A percentile compares a stretch with the other conserved stretches of the same genome.
Conservation (phyloP, 2,113 vertebrate species). For the Corythaixoides concolor region DNA sequence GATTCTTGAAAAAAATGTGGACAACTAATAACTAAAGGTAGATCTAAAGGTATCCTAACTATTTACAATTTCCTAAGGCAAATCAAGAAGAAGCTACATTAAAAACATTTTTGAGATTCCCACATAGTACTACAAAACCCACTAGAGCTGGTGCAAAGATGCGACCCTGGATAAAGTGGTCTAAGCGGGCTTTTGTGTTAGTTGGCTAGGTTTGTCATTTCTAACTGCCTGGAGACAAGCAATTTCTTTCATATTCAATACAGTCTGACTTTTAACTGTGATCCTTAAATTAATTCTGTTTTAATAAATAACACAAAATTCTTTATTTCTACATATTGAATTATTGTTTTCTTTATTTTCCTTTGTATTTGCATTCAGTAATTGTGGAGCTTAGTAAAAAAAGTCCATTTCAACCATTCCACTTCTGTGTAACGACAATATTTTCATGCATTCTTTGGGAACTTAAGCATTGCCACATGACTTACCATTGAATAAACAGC, state of each 20-base stretch:
- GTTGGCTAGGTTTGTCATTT: not conserved
- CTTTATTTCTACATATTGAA: conserved; percentile 16
- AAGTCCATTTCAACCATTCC: not conserved
- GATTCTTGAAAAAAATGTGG: not conserved
- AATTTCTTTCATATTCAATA: not conserved
- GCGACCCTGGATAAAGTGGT: not conserved
- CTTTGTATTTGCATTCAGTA: not conserved
- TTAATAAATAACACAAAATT: conserved; percentile 52
- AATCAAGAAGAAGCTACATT: not conserved
- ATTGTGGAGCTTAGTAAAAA: not conserved
- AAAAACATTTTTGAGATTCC: not conserved
- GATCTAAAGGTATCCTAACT: not conserved
- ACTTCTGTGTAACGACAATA: not conserved
- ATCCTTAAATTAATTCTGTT: conserved; percentile 20
- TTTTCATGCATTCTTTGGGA: conserved; percentile 1
- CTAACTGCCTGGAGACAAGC: not conserved
- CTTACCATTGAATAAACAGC: not conserved
- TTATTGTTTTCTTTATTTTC: conserved; percentile 25
- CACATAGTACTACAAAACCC: not conserved
- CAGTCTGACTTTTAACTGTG: conserved; percentile 16
- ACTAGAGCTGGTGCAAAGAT: not conserved
- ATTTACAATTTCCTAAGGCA: not conserved
- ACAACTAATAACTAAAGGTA: not conserved
- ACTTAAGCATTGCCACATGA: not conserved
- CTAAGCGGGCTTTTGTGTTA: not conserved